A percentile compares a stretch with the other conserved stretches of the same genome.
These are phyloP conservation scores for Orestias chungarensis DNA, from an alignment of 2,797 vertebrate genomes.

Conservation along the genomic window DNA sequence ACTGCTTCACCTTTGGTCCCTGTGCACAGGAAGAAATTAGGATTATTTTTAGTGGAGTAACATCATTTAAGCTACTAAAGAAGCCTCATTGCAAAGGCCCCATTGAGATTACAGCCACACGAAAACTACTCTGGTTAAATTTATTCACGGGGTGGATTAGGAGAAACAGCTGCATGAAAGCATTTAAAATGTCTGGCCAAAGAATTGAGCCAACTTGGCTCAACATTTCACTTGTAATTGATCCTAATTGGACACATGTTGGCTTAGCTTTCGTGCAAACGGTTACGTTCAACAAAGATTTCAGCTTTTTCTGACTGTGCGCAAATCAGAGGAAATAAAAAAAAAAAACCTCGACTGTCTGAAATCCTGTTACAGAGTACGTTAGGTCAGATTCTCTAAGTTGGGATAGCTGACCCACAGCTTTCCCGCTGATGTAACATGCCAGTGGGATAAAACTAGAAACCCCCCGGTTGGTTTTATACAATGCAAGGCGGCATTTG, in stretches of 20 bases:
- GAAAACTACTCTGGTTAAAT: constrained; percentile 9
- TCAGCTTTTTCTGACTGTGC: not conserved
- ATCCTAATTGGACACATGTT: constrained; percentile 35
- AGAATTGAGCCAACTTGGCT: constrained; percentile 23
- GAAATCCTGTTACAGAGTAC: constrained; percentile 14
- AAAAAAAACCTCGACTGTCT: not conserved
- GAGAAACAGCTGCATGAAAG: constrained; percentile 15
- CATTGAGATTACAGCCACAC: constrained; percentile 15
- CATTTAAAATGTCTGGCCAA: constrained; percentile 32
- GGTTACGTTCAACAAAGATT: constrained; percentile 6
- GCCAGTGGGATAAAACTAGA: constrained; percentile 32
- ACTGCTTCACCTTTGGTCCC: constrained; percentile 88
- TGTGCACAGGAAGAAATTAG: constrained; percentile 39
- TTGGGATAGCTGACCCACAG: constrained; percentile 5
- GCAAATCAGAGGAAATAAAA: not conserved
- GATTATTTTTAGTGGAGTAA: not conserved
- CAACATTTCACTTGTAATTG: constrained; percentile 33
- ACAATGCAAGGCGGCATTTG: constrained; percentile 36
- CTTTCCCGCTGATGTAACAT: constrained; percentile 16
- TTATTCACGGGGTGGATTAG: constrained; percentile 28
- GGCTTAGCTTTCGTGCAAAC: constrained; percentile 12
- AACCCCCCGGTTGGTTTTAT: constrained; percentile 32
- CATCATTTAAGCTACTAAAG: not conserved
- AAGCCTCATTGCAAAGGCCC: not conserved
- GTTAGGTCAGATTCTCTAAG: not conserved